These are phyloP conservation scores for Pseudochirops corinnae DNA, from an alignment of 2,797 vertebrate genomes.

Conservation along the genomic window DNA sequence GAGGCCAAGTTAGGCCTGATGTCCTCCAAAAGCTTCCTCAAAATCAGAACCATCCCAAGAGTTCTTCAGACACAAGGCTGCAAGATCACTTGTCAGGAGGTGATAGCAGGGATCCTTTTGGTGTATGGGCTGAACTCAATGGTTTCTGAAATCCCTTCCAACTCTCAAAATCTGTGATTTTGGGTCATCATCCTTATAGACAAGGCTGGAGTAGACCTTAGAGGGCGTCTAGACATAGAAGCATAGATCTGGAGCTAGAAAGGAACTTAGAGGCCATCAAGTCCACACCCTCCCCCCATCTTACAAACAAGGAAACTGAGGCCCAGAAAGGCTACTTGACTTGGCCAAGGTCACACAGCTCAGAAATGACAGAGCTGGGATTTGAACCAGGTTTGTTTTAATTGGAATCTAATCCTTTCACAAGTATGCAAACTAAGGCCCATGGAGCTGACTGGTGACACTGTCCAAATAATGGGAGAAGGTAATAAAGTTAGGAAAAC, in stretches of 20 bases:
- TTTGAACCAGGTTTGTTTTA: neutral
- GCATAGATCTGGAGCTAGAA: neutral
- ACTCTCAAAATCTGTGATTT: neutral
- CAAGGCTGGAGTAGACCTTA: neutral
- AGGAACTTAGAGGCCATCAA: neutral
- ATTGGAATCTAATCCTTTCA: neutral
- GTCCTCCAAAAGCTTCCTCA: neutral
- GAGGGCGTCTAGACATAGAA: neutral
- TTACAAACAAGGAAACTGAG: neutral
- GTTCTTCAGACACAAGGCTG: neutral
- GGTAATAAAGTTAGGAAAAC: neutral
- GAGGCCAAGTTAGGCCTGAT: neutral
- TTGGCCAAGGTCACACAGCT: neutral
- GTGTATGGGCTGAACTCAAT: neutral
- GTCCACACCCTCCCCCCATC: neutral
- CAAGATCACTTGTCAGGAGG: neutral
- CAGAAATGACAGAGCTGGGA: neutral
- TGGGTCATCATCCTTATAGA: neutral
- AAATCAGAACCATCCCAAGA: neutral
- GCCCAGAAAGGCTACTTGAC: neutral
- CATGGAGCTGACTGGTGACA: neutral
- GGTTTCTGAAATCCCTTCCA: neutral
- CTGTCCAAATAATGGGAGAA: neutral
- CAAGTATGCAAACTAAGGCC: neutral
- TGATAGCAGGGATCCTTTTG: neutral